phyloP scores from a whole-genome alignment of 2,797 vertebrate genomes.

The Pygocentrus nattereri region DNA sequence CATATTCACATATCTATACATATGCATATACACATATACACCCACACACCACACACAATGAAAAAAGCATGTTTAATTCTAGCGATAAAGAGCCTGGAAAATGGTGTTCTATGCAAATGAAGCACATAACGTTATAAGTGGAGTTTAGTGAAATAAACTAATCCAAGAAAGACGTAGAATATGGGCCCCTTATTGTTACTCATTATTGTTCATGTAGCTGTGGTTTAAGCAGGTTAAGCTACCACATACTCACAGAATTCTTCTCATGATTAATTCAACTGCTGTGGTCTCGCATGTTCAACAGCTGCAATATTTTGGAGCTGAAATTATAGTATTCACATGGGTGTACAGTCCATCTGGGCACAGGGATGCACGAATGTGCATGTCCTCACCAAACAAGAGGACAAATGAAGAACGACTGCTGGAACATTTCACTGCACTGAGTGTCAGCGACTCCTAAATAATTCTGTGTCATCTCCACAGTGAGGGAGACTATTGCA shows the following conservation, averaged over 20 bases:
- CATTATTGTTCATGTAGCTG: background rate
- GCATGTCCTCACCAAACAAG: constrained; percentile 27
- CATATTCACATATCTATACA: too few species aligned
- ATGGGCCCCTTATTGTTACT: background rate
- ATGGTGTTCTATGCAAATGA: too few species aligned
- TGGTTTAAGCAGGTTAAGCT: background rate
- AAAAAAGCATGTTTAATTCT: too few species aligned
- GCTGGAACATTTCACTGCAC: constrained; percentile 56
- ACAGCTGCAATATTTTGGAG: background rate
- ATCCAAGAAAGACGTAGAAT: background rate
- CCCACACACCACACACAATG: too few species aligned
- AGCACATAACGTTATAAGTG: too few species aligned
- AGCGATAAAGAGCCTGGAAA: too few species aligned
- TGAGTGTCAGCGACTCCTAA: constrained; percentile 67
- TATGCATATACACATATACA: too few species aligned
- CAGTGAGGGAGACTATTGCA: constrained; percentile 55
- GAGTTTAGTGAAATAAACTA: too few species aligned
- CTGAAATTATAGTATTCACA: too few species aligned
- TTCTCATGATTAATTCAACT: background rate
- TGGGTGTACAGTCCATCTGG: background rate
- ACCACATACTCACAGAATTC: background rate
- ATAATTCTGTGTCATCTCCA: constrained; percentile 69
- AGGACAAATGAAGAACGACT: constrained; percentile 60
- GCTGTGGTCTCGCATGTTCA: background rate
- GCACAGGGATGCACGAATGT: background rate